Percentiles rank a stretch among this genome's conserved stretches.
Evolutionary conservation across 2,888 invertebrate genomes (phyloP).

Genomic region (Podotricha telesiphe): DNA sequence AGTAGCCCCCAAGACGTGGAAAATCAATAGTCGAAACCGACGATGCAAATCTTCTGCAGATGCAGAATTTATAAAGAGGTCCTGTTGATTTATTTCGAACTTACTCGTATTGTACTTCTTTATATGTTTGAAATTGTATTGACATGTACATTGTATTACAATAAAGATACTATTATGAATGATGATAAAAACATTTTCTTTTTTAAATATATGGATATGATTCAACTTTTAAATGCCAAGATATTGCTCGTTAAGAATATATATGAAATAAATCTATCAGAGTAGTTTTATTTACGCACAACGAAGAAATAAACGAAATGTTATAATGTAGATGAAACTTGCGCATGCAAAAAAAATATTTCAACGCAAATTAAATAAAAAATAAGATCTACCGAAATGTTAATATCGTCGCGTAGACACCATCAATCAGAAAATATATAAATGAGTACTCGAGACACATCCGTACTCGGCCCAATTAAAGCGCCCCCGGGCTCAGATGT

Average conservation of each 20-base stretch:
- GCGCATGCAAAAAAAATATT: background rate
- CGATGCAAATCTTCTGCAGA: slow-evolving; percentile 81
- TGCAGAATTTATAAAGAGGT: slow-evolving; percentile 66
- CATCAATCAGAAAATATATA: slow-evolving; percentile 52
- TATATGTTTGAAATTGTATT: slow-evolving; percentile 4
- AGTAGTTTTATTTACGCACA: slow-evolving; percentile 2
- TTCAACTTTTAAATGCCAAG: slow-evolving; percentile 6
- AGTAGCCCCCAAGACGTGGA: slow-evolving; percentile 77
- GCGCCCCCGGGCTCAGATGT: slow-evolving; percentile 79
- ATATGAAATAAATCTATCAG: slow-evolving; percentile 2
- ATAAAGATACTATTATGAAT: background rate
- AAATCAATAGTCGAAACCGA: slow-evolving; percentile 80
- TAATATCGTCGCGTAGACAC: slow-evolving; percentile 36
- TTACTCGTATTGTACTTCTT: slow-evolving; percentile 62
- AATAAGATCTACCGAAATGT: background rate
- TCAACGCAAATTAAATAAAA: background rate
- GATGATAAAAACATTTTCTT: background rate
- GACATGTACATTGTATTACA: background rate
- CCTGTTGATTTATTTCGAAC: slow-evolving; percentile 63
- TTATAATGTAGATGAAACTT: background rate
- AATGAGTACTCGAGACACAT: slow-evolving; percentile 53
- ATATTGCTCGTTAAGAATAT: background rate
- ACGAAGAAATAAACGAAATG: background rate
- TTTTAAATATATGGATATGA: background rate
- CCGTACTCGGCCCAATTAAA: slow-evolving; percentile 78